Evolutionary conservation across 2,113 vertebrate species (phyloP), one percentile per base, ranked within the genome.

Genomic region (Delphinapterus leucas): DNA sequence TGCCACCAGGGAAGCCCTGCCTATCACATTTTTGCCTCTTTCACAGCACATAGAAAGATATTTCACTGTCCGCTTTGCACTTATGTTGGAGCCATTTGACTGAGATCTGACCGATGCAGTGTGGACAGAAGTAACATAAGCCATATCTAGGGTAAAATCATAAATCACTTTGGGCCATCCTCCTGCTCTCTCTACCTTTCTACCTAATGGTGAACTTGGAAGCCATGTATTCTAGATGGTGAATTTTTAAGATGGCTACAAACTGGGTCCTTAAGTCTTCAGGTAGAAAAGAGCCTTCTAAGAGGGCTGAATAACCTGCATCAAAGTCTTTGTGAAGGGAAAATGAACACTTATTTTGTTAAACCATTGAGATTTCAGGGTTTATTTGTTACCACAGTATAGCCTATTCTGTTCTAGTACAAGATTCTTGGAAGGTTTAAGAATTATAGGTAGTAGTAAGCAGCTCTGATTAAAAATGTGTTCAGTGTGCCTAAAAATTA

Each of bases 151-250:
- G 33, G n/a, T 38, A 44, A 74, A 65, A 6, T 80, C 38, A 15
- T 89, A 18, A 68, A 20, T 67, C 20, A 31, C 7, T 38, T 31
- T 23, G 25, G 8, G 2, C 58, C 18, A 23, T 58, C 36, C 12
- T 60, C 36, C 26, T 87, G 5, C 25, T 61, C 5, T 49, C 0
- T 5, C n/a, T 83, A 12, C 31, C 31, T 82, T 79, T 63, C 41
- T 91, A 77, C 55, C 14, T 44, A 71, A 96, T 90, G 28, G 13
- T 79, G 36, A 92, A 89, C 20, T 53, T 90, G 36, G 44, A 93
- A 83, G 20, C 13, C 9, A 58, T 2, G 6, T 87, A 80, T 84
- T 92, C n/a, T 47, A 41, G 26, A 33, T 20, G 31, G 6, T 73
- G 26, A 82, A 36, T 86, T 41, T 73, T 1, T 71, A 79, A 88